These are phyloP conservation scores for Recurvirostra avosetta DNA, from an alignment of 2,113 vertebrate genomes.

Conservation along the genomic window DNA sequence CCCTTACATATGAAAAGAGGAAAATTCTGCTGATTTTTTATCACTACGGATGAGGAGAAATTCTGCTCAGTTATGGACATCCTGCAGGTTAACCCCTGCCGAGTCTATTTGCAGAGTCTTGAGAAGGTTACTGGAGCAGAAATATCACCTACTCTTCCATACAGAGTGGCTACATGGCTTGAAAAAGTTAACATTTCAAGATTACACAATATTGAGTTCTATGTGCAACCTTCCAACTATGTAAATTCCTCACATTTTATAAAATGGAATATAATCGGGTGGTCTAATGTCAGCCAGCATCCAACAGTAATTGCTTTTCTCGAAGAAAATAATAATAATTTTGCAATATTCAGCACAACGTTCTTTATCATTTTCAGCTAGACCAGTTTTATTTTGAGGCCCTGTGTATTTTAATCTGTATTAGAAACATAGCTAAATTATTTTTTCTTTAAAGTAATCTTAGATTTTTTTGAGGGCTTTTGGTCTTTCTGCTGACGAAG, in stretches of 20 bases:
- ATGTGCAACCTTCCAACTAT: background rate
- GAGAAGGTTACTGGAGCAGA: conserved; percentile 35
- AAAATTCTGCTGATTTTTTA: conserved; percentile 45
- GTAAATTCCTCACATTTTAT: background rate
- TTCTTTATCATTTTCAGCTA: conserved; percentile 18
- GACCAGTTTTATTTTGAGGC: background rate
- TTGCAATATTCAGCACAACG: background rate
- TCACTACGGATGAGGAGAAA: background rate
- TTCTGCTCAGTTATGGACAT: conserved; percentile 16
- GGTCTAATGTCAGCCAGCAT: background rate
- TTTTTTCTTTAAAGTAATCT: background rate
- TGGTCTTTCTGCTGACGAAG: background rate
- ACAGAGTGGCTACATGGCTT: background rate
- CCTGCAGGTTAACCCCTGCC: background rate
- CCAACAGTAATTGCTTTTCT: conserved; percentile 14
- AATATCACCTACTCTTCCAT: conserved; percentile 13
- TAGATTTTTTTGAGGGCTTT: background rate
- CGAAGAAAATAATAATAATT: background rate
- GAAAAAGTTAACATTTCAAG: conserved; percentile 49
- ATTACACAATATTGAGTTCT: conserved; percentile 14
- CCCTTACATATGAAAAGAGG: conserved; percentile 36
- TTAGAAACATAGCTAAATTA: background rate
- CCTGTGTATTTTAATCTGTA: background rate
- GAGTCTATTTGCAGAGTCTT: conserved; percentile 37
- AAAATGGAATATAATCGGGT: conserved; percentile 1